Evolutionary conservation across 2,797 vertebrate species (phyloP).

Genomic region (Brachyrhaphis roseni): DNA sequence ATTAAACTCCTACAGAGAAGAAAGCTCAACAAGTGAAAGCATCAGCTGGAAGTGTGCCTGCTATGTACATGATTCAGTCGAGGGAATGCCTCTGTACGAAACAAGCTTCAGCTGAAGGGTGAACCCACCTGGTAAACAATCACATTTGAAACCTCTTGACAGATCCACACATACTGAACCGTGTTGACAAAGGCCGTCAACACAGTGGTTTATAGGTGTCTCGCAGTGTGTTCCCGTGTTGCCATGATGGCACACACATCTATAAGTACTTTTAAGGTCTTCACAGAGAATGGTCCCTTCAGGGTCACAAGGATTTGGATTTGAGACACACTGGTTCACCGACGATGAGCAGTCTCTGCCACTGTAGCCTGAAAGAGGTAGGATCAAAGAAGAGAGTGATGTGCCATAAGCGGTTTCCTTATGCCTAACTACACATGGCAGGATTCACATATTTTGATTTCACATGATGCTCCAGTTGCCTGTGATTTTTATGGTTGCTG

Average conservation of each 20-base stretch:
- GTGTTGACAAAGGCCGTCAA: slow-evolving; percentile 79
- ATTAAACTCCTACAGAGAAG: slow-evolving; percentile 63
- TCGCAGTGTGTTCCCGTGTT: slow-evolving; percentile 71
- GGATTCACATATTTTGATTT: slow-evolving; percentile 54
- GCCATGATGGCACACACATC: slow-evolving; percentile 76
- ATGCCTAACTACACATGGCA: slow-evolving; percentile 42
- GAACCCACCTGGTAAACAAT: slow-evolving; percentile 73
- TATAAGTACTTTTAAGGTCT: slow-evolving; percentile 73
- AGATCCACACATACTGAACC: slow-evolving; percentile 72
- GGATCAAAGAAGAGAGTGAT: slow-evolving; percentile 76
- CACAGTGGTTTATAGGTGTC: slow-evolving; percentile 75
- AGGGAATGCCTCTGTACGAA: slow-evolving; percentile 31
- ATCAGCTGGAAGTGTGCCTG: slow-evolving; percentile 36
- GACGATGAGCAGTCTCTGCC: slow-evolving; percentile 72
- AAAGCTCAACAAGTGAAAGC: slow-evolving; percentile 55
- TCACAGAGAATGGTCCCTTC: slow-evolving; percentile 75
- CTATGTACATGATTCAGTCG: slow-evolving; percentile 32
- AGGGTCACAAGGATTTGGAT: slow-evolving; percentile 74
- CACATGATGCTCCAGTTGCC: slow-evolving; percentile 45
- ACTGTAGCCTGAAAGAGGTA: slow-evolving; percentile 70
- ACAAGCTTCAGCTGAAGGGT: slow-evolving; percentile 28
- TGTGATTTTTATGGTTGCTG: slow-evolving; percentile 28
- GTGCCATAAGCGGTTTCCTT: slow-evolving; percentile 41
- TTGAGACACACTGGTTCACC: slow-evolving; percentile 72
- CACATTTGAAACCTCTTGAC: slow-evolving; percentile 73